A percentile compares a stretch with the other conserved stretches of the same genome.
Evolutionary conservation across 2,888 invertebrate genomes (phyloP).

Genomic region (Diachrysia chrysitis): DNA sequence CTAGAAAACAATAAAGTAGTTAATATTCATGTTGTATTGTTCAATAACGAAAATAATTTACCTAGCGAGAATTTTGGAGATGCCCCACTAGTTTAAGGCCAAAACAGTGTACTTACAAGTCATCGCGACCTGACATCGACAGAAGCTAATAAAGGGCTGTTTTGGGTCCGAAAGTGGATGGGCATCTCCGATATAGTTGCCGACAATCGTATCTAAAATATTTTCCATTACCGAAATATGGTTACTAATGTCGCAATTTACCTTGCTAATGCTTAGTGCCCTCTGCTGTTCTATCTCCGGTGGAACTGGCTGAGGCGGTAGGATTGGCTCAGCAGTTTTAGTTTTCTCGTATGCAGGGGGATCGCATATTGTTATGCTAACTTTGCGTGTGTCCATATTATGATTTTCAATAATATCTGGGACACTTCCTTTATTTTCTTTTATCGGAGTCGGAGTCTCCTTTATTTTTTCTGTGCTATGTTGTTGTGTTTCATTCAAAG

Average conservation of each 20-base stretch:
- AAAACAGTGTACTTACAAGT: too few relatives aligned
- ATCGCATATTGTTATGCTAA: slow-evolving; percentile 82
- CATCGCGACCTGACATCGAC: too few relatives aligned
- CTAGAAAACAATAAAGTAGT: slow-evolving; percentile 78
- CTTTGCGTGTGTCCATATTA: slow-evolving; percentile 72
- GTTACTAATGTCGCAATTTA: slow-evolving; percentile 67
- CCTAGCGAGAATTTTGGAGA: too few relatives aligned
- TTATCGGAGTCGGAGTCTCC: slow-evolving; percentile 53
- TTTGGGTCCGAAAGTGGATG: too few relatives aligned
- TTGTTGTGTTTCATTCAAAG: slow-evolving; percentile 29
- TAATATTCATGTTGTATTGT: neutral
- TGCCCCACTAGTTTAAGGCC: too few relatives aligned
- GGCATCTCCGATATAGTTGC: too few relatives aligned
- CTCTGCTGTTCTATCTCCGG: slow-evolving; percentile 96
- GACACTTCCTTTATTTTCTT: slow-evolving; percentile 74
- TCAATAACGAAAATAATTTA: too few relatives aligned
- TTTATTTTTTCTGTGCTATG: slow-evolving; percentile 47
- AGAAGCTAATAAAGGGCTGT: too few relatives aligned
- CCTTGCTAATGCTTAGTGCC: slow-evolving; percentile 94
- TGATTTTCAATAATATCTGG: slow-evolving; percentile 72
- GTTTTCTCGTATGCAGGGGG: slow-evolving; percentile 72
- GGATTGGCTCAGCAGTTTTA: slow-evolving; percentile 81
- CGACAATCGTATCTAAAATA: too few relatives aligned
- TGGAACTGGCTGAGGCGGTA: slow-evolving; percentile 92
- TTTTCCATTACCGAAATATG: neutral